Conservation (phyloP, 2,797 vertebrate genomes). For the Jordanella pulchra region DNA sequence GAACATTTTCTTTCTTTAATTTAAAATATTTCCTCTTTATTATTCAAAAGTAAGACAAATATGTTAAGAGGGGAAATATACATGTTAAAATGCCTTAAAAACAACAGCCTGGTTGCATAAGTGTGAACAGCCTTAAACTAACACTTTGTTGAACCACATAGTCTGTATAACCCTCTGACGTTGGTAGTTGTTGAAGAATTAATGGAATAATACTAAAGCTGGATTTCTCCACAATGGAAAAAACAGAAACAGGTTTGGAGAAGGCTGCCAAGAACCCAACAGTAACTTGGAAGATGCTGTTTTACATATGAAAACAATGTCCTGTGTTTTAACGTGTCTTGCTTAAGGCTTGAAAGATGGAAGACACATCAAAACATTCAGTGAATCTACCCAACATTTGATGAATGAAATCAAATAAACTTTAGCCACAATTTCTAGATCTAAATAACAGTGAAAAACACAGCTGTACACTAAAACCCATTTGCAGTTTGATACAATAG, state of each 20-base stretch:
- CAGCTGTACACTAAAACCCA: not conserved
- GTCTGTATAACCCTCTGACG: no score
- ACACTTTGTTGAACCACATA: no score
- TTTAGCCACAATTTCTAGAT: not conserved
- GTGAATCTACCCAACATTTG: not conserved
- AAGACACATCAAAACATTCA: not conserved
- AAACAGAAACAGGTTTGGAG: no score
- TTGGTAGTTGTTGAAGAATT: not conserved
- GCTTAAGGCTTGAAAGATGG: not conserved
- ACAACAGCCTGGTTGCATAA: not conserved
- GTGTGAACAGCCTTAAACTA: not conserved
- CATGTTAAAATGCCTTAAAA: not conserved
- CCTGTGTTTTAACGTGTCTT: not conserved
- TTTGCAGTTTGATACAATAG: not conserved
- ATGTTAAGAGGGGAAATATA: not conserved
- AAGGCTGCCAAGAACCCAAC: no score
- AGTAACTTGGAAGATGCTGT: no score
- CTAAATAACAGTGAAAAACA: no score
- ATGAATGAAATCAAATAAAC: not conserved
- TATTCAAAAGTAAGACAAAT: not conserved
- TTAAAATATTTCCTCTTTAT: not conserved
- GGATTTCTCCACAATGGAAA: not conserved
- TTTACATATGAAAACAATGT: not conserved
- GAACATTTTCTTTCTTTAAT: not conserved
- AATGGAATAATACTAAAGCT: not conserved